Percentiles rank a stretch among this genome's conserved stretches.
phyloP scores from a whole-genome alignment of 2,797 vertebrate genomes.

The Anabacerthia variegaticeps region DNA sequence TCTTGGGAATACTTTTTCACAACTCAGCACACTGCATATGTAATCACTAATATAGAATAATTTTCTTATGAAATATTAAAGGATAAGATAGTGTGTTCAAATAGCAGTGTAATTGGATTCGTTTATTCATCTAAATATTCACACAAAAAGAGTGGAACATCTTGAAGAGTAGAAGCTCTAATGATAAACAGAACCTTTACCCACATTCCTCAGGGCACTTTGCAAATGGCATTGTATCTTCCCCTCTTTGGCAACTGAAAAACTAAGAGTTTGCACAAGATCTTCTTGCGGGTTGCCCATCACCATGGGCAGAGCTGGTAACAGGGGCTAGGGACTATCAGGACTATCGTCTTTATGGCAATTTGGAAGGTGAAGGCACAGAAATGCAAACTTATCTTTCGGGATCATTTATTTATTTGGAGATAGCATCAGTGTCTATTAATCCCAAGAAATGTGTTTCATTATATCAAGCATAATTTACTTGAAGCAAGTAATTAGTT shows the following conservation, averaged over 20 bases:
- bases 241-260: background rate
- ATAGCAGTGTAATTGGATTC: background rate
- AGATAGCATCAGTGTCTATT: background rate
- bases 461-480: background rate
- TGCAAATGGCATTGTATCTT: background rate
- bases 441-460: background rate
- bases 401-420: background rate
- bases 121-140: background rate
- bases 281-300: background rate
- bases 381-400: background rate
- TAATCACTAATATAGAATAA: background rate
- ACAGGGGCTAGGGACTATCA: fast-evolving
- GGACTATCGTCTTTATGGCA: fast-evolving
- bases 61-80: background rate
- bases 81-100: background rate
- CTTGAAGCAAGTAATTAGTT: background rate
- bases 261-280: background rate
- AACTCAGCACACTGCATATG: background rate
- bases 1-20: background rate
- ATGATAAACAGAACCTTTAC: background rate
- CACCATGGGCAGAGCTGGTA: background rate
- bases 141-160: background rate
- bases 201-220: background rate
- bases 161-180: background rate
- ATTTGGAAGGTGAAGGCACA: background rate